A percentile compares a stretch with the other conserved stretches of the same genome.
These are phyloP conservation scores for Lasioglossum albipes DNA, from an alignment of 1,140 invertebrate genomes.

Conservation along the genomic window DNA sequence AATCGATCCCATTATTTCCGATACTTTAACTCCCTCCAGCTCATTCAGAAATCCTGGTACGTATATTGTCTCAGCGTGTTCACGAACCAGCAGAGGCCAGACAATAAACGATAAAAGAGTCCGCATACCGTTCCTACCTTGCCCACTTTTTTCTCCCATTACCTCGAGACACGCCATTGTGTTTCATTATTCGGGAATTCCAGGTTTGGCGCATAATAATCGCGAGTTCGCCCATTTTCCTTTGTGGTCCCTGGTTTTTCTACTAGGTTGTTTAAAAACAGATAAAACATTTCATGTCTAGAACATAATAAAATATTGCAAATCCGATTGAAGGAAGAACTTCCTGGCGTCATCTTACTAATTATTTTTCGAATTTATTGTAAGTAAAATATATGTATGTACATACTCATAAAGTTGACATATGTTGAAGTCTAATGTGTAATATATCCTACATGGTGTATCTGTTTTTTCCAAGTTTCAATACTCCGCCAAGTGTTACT, in stretches of 20 bases:
- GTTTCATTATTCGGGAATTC: slow-evolving; percentile 58
- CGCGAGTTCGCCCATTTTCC: slow-evolving; percentile 56
- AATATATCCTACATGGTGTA: not conserved
- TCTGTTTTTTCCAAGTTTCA: not conserved
- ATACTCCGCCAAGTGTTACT: not conserved
- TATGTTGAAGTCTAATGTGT: no score
- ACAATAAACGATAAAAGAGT: slow-evolving; percentile 25
- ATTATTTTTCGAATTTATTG: no score
- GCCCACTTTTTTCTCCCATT: not conserved
- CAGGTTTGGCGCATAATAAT: slow-evolving; percentile 47
- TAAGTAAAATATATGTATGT: not conserved
- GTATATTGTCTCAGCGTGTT: not conserved
- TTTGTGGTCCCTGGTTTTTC: no score
- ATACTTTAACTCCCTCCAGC: not conserved
- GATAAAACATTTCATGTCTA: no score
- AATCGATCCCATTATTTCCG: not conserved
- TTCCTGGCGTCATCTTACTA: no score
- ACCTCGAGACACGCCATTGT: slow-evolving; percentile 24
- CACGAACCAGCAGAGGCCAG: not conserved
- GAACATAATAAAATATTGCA: no score
- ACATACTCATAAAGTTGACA: not conserved
- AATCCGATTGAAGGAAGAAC: no score
- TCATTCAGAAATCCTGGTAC: not conserved
- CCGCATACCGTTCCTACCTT: not conserved
- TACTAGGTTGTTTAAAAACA: no score